Base-by-base conservation (phyloP, 1,140 invertebrate genomes). In the Chrysomallon squamiferum region DNA sequence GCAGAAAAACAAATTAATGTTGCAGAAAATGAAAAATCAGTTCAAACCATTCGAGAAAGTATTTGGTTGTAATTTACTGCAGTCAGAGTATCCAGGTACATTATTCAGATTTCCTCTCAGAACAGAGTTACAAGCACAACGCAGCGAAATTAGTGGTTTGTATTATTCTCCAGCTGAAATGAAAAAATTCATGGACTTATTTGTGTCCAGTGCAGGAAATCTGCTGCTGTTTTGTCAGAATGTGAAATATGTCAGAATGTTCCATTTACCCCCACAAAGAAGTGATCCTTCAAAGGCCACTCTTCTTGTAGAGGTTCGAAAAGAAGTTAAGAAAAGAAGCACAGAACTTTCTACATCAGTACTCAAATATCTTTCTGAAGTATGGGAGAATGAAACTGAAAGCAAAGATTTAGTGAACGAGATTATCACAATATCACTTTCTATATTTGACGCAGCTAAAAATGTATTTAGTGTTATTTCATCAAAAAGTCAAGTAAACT, bases 221-320 rank as follows among this genome's bases (percentile, higher is more conserved):
- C 22, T 82, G n/a, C 66, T 84, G 3, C 65, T 84, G 9, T 84
- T 84, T 65, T 80, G 79, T 11, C 83, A 84, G 63, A 76, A 80
- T 63, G 76, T 84, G 6, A 56, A 62, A 50, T 57, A 64, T 45
- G 64, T 84, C 32, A 64, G 73, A 59, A 65, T 84, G 38, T 77
- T 73, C 68, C 73, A 82, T 63, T 62, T 82, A n/a, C 35, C 50
- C 3, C 27, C 52, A 2, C 57, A 54, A 9, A 52, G 13, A 15
- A 32, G 3, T 54, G 15, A 35, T 27, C 20, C n/a, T 33, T 33
- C 11, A 59, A 33, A 49, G 27, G 0, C 18, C 3, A 18, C 20
- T 35, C 25, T 59, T 52, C 0, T 22, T 7, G 11, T 15, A 29
- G 11, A 29, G 6, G 22, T 38, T 6, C 9, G 20, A 29, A 18